phyloP scores from a whole-genome alignment of 2,797 vertebrate species.

The Pampus argenteus region DNA sequence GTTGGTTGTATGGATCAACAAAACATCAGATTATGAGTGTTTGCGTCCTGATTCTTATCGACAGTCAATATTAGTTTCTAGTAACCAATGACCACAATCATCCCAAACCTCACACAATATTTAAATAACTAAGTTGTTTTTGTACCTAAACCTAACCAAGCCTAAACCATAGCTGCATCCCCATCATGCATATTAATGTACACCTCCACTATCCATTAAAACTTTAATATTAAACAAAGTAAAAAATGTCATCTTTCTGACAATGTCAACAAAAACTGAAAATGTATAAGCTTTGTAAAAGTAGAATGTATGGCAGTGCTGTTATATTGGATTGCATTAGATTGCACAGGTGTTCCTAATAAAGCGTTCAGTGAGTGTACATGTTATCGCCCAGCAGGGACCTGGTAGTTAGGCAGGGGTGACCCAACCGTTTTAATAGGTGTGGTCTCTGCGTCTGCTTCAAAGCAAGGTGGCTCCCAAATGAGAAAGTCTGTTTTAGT shows the following conservation, averaged over 20 bases:
- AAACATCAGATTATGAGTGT: not conserved
- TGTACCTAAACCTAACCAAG: too few species aligned
- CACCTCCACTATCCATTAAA: not conserved
- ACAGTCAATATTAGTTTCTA: not conserved
- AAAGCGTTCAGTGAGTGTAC: not conserved
- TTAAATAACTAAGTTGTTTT: too few species aligned
- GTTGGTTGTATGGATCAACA: too few species aligned
- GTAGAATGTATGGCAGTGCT: not conserved
- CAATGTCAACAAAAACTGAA: not conserved
- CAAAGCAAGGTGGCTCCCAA: slow-evolving; percentile 38
- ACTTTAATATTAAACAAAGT: not conserved
- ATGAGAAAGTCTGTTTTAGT: slow-evolving; percentile 27
- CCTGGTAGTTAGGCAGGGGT: slow-evolving; percentile 44
- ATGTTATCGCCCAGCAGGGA: slow-evolving; percentile 56
- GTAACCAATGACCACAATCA: not conserved
- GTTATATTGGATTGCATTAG: not conserved
- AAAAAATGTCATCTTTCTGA: not conserved
- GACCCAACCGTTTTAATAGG: slow-evolving; percentile 51
- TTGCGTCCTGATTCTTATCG: not conserved
- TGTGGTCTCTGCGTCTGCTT: slow-evolving; percentile 45
- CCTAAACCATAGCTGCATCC: too few species aligned
- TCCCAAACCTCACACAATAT: not conserved
- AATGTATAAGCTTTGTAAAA: too few species aligned
- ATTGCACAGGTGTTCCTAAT: not conserved
- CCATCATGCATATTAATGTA: not conserved